Evolutionary conservation across 2,797 vertebrate genomes (phyloP).

Genomic region (Anguilla obscura): DNA sequence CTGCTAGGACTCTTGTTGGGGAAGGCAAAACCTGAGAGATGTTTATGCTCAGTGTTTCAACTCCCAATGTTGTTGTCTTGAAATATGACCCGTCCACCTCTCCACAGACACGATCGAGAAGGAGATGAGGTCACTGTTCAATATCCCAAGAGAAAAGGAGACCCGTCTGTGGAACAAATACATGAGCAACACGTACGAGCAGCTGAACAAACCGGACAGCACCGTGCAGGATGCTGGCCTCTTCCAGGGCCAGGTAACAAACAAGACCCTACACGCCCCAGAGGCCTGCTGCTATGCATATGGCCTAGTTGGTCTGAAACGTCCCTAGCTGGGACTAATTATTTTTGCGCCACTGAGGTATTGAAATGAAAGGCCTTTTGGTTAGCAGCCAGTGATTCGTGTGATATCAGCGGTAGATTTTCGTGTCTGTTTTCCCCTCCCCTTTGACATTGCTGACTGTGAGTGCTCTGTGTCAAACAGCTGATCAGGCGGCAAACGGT

Average conservation of each 20-base stretch:
- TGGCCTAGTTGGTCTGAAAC: neutral
- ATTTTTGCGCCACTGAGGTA: neutral
- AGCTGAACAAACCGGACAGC: constrained; percentile 90
- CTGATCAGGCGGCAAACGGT: constrained; percentile 2
- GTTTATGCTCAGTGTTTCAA: neutral
- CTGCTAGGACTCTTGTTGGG: neutral
- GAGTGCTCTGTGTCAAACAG: neutral
- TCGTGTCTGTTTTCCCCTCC: neutral
- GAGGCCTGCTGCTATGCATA: neutral
- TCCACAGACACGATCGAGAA: constrained; percentile 88
- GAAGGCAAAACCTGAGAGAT: neutral
- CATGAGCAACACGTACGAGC: constrained; percentile 91
- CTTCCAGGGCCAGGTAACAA: constrained; percentile 90
- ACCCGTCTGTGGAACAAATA: constrained; percentile 95
- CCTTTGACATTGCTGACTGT: neutral
- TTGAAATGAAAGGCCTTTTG: neutral
- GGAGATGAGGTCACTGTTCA: constrained; percentile 90
- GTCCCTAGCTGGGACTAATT: neutral
- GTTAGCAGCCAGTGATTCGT: neutral
- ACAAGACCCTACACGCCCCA: neutral
- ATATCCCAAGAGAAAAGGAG: constrained; percentile 87
- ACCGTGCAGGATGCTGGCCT: constrained; percentile 94
- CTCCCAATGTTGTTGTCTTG: neutral
- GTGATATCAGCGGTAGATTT: neutral
- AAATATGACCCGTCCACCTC: neutral